phyloP scores from a whole-genome alignment of 1,140 invertebrate genomes.

The Drosophila setifemur region DNA sequence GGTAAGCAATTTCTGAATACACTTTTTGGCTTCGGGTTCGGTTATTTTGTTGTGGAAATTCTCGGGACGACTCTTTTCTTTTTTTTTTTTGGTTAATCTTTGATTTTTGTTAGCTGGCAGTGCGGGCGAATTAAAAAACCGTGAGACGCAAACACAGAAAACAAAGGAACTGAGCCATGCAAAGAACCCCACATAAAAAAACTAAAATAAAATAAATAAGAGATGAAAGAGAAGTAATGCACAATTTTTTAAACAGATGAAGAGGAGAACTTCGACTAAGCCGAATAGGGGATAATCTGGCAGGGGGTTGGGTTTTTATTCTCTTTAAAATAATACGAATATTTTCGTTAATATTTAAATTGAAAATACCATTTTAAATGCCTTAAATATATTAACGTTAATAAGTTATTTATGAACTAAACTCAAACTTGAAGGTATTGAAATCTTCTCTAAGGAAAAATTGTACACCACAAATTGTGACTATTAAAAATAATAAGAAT shows the following conservation, averaged over 20 bases:
- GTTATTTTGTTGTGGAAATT: background rate
- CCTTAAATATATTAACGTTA: too few species aligned
- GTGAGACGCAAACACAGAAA: conserved; percentile 31
- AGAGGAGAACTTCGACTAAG: background rate
- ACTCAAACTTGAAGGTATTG: too few species aligned
- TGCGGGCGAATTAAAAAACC: conserved; percentile 4
- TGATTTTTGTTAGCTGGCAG: conserved; percentile 18
- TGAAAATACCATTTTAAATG: too few species aligned
- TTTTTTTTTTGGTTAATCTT: background rate
- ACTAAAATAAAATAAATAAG: background rate
- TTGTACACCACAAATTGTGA: too few species aligned
- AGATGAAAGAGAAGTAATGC: conserved; percentile 8
- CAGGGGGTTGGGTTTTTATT: too few species aligned
- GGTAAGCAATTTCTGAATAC: background rate
- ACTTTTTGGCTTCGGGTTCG: background rate
- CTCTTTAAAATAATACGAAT: too few species aligned
- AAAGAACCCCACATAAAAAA: conserved; percentile 9
- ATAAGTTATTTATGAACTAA: too few species aligned
- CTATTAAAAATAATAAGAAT: too few species aligned
- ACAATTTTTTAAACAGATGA: conserved; percentile 1
- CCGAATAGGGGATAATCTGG: conserved; percentile 8
- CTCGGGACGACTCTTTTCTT: background rate
- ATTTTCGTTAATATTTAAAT: too few species aligned
- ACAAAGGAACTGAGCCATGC: conserved; percentile 31
- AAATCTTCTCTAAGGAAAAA: too few species aligned